Evolutionary conservation across 2,113 vertebrate species (phyloP).

Genomic region (Notarius quadriscutis): DNA sequence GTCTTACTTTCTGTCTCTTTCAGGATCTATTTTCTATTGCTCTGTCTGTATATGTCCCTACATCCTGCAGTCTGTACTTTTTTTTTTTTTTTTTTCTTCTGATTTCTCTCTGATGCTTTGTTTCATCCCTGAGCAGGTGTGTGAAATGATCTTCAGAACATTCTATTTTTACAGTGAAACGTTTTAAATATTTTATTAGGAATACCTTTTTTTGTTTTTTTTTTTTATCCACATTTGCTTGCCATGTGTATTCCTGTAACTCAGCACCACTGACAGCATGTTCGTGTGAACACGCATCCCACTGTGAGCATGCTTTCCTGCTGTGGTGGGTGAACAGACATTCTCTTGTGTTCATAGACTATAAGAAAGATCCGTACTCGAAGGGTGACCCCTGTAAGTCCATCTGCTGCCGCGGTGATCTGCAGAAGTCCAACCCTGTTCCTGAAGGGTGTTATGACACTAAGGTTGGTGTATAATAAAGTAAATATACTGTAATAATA

Average conservation of each 20-base stretch:
- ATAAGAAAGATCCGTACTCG: conserved; percentile 83
- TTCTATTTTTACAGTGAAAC: neutral
- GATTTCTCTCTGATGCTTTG: neutral
- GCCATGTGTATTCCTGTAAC: neutral
- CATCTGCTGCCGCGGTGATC: conserved; percentile 88
- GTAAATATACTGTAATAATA: neutral
- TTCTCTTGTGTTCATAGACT: conserved; percentile 72
- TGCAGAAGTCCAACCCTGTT: conserved; percentile 67
- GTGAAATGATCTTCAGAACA: neutral
- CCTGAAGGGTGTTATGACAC: conserved; percentile 91
- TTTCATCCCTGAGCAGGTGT: neutral
- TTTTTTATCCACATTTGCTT: neutral
- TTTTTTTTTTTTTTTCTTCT: neutral
- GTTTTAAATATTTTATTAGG: neutral
- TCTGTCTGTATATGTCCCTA: neutral
- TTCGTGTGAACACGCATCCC: neutral
- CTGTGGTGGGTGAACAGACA: neutral
- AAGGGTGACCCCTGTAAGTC: conserved; percentile 83
- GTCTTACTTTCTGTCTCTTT: neutral
- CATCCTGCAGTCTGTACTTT: neutral
- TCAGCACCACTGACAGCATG: neutral
- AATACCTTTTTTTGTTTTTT: neutral
- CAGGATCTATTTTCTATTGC: neutral
- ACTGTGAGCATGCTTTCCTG: neutral
- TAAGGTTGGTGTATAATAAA: conserved; percentile 72